Percentiles rank a stretch among this genome's conserved stretches.
These are phyloP conservation scores for Falco peregrinus DNA, from an alignment of 2,797 vertebrate species.

Conservation along the genomic window DNA sequence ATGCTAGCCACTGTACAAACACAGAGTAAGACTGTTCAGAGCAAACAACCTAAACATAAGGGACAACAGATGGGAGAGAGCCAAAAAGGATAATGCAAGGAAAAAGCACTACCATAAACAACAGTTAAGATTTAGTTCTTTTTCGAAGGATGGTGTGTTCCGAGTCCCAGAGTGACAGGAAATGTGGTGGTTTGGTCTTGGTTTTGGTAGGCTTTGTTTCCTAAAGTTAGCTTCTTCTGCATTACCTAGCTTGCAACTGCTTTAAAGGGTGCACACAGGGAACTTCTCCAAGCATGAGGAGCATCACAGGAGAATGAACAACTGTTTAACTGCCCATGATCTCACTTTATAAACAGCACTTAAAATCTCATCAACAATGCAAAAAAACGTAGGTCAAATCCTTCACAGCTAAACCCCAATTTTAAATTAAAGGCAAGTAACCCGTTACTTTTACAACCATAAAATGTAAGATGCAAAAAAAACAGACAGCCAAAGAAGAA, in stretches of 20 bases:
- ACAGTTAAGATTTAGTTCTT: neutral
- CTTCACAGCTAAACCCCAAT: neutral
- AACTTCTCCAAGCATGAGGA: neutral
- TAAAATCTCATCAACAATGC: neutral
- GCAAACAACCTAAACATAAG: conserved; percentile 5
- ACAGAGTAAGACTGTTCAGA: neutral
- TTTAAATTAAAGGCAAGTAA: neutral
- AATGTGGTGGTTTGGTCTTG: neutral
- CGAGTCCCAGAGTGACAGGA: neutral
- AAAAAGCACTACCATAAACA: conserved; percentile 23
- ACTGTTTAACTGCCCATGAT: neutral
- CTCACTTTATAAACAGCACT: neutral
- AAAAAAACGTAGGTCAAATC: neutral
- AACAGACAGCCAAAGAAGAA: neutral
- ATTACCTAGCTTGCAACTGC: neutral
- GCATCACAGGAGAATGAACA: neutral
- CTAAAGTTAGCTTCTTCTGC: neutral
- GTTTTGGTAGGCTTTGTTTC: neutral
- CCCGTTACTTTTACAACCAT: neutral
- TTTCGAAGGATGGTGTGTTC: neutral
- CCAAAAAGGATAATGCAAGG: conserved; percentile 28
- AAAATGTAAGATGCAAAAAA: neutral
- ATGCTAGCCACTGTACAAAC: neutral
- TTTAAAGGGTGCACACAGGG: accelerated
- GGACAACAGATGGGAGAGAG: conserved; percentile 18